These are phyloP conservation scores for Podargus strigoides DNA, from an alignment of 2,797 vertebrate genomes.

Conservation along the genomic window DNA sequence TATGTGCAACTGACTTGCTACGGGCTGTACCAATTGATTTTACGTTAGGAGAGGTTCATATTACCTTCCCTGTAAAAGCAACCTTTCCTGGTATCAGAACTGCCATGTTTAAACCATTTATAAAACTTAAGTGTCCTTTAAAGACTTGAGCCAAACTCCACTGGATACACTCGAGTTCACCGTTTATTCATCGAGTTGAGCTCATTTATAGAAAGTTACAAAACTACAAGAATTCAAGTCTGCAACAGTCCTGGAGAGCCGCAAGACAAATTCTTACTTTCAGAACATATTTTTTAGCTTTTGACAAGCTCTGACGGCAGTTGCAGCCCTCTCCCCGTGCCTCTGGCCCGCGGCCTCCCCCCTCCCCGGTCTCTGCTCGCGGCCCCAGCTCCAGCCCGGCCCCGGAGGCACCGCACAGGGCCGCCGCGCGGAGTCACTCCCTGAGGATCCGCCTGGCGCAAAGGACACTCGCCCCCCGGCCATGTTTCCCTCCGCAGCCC, in stretches of 20 bases:
- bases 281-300: not conserved
- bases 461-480: rapidly evolving
- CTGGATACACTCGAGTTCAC: not conserved
- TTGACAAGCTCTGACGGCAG: not conserved
- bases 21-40: not conserved
- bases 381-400: not conserved
- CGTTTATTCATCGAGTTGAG: no score
- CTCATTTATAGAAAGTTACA: not conserved
- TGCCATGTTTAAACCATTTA: not conserved
- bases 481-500: not conserved
- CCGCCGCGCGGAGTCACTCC: no score
- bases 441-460: no score
- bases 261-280: not conserved
- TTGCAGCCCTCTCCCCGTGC: no score
- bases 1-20: not conserved
- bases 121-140: not conserved
- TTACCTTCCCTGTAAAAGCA: not conserved
- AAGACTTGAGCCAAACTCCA: not conserved
- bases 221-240: not conserved
- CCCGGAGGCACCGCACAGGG: not conserved
- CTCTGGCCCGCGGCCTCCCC: no score
- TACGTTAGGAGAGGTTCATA: not conserved
- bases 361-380: no score
- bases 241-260: not conserved
- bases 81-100: not conserved